Percentiles rank a stretch among this genome's conserved stretches.
phyloP scores from a whole-genome alignment of 2,888 invertebrate genomes.

The Pseudococcus longispinus region DNA sequence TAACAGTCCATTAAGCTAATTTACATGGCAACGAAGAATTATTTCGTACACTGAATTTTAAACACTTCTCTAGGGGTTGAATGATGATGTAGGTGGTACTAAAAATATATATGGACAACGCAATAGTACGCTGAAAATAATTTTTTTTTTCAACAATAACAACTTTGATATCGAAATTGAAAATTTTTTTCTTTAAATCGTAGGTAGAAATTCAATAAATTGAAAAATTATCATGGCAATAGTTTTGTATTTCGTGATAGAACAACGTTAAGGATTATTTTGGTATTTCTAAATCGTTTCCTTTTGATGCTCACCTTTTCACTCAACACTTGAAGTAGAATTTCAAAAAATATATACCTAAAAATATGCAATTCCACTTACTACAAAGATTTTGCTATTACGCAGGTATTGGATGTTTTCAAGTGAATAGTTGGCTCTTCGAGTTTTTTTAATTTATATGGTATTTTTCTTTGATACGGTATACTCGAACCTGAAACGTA shows the following conservation, averaged over 20 bases:
- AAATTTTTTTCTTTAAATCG: background rate
- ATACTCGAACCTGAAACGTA: background rate
- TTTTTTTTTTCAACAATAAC: background rate
- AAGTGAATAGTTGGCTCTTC: background rate
- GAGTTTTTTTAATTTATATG: background rate
- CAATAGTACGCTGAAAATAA: background rate
- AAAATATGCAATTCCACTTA: background rate
- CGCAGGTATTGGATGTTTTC: background rate
- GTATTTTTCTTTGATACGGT: background rate
- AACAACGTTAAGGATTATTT: no score
- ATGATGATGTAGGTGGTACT: background rate
- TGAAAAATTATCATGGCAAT: no score
- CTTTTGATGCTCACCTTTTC: no score
- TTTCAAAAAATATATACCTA: background rate
- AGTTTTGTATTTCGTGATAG: no score
- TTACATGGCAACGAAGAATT: background rate
- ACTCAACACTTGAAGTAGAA: no score
- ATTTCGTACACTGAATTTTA: background rate
- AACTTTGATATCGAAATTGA: background rate
- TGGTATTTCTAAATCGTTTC: no score
- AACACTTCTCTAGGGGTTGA: background rate
- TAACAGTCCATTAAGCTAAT: conserved; percentile 33
- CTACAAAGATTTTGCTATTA: background rate
- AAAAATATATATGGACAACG: background rate
- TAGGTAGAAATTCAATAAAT: background rate